Evolutionary conservation across 2,113 vertebrate genomes (phyloP).

Genomic region (Pachyramphus minor): DNA sequence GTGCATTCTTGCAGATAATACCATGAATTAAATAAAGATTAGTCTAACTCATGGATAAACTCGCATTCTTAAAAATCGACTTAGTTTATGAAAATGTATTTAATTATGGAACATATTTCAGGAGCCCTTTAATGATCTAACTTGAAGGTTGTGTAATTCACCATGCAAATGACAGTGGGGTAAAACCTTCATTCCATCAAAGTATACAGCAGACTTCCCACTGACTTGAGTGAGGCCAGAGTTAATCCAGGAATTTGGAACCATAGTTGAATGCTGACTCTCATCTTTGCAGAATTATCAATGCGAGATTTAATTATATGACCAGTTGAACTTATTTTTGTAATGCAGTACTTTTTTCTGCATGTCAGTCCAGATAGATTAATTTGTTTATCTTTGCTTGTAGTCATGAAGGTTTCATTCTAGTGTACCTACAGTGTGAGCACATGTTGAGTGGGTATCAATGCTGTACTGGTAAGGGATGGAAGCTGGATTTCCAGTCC

Average conservation of each 20-base stretch:
- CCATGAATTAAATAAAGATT: background rate
- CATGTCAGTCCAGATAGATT: background rate
- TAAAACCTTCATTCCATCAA: background rate
- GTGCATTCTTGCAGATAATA: background rate
- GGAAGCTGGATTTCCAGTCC: background rate
- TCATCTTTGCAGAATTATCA: background rate
- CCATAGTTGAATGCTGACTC: background rate
- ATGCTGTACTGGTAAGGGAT: background rate
- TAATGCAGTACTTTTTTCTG: background rate
- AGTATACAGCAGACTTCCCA: background rate
- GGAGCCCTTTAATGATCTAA: background rate
- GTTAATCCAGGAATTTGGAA: background rate
- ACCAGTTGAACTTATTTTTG: background rate
- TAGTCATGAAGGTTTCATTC: background rate
- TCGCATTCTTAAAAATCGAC: background rate
- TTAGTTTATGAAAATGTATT: background rate
- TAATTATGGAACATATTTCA: background rate
- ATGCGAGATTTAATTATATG: background rate
- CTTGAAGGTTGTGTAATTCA: background rate
- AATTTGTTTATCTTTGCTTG: background rate
- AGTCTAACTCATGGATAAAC: background rate
- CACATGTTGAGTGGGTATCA: background rate
- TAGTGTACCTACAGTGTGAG: background rate
- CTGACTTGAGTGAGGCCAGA: background rate
- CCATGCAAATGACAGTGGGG: fast-evolving